These are phyloP conservation scores for Drosophila kokeensis DNA, from an alignment of 2,888 invertebrate species.

Conservation along the genomic window DNA sequence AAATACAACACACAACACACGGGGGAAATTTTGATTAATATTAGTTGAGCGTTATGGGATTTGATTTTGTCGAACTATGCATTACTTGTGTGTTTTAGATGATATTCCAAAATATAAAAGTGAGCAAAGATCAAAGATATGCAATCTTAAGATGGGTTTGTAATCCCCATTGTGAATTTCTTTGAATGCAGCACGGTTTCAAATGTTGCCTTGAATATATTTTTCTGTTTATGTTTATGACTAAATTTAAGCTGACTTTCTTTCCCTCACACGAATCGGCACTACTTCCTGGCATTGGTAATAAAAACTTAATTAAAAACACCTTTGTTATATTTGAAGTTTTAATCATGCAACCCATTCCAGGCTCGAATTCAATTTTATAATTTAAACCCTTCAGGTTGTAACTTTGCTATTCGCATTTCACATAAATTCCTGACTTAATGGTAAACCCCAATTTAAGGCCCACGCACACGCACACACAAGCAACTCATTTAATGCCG, in stretches of 20 bases:
- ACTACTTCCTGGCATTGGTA: neutral
- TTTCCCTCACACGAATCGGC: neutral
- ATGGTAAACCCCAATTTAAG: conserved; percentile 15
- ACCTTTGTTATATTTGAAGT: neutral
- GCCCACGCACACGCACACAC: neutral
- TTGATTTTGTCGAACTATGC: neutral
- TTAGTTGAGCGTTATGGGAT: conserved; percentile 1
- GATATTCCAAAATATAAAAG: neutral
- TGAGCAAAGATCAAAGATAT: neutral
- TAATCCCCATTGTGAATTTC: neutral
- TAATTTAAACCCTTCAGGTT: neutral
- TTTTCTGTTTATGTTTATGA: neutral
- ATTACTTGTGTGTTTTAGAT: neutral
- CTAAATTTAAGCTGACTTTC: neutral
- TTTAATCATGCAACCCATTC: neutral
- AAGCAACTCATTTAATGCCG: conserved; percentile 18
- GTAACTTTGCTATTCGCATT: neutral
- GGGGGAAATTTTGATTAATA: conserved; percentile 6
- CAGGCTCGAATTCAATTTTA: neutral
- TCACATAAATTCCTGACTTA: conserved; percentile 26
- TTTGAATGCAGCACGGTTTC: neutral
- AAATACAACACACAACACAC: conserved; percentile 10
- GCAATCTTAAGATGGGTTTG: neutral
- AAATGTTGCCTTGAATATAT: neutral
- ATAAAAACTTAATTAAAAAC: neutral